These are phyloP conservation scores for Poecilia latipinna DNA, from an alignment of 2,113 vertebrate species.

Conservation along the genomic window DNA sequence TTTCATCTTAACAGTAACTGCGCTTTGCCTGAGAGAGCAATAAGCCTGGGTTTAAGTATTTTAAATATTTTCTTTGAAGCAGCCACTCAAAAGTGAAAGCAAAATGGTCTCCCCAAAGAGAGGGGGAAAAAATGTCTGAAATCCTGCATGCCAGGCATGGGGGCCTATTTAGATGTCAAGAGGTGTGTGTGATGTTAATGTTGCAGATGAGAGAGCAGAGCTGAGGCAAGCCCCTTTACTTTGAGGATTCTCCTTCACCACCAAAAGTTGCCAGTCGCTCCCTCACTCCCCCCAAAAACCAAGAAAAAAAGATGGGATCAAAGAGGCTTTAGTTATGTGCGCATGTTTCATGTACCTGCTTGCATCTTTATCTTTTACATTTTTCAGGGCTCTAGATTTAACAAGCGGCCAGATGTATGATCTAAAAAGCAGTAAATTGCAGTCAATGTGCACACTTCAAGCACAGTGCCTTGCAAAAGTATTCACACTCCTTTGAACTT, in stretches of 20 bases:
- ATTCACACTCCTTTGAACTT: background rate
- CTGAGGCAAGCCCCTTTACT: slow-evolving; percentile 61
- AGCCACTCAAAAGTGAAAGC: slow-evolving; percentile 56
- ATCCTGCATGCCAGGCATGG: slow-evolving; percentile 53
- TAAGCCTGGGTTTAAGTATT: background rate
- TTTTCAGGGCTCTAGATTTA: slow-evolving; percentile 5
- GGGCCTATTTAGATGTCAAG: slow-evolving; percentile 75
- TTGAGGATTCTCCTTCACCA: slow-evolving; percentile 64
- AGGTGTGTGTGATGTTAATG: slow-evolving; percentile 75
- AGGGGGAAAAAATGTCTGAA: slow-evolving; percentile 3
- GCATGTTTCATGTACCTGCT: slow-evolving; percentile 35
- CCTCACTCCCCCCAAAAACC: slow-evolving; percentile 23
- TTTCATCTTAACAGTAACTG: slow-evolving; percentile 19
- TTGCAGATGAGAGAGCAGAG: slow-evolving; percentile 73
- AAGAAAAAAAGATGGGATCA: slow-evolving; percentile 48
- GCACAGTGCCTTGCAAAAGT: background rate
- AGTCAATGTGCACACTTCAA: background rate
- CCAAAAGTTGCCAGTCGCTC: slow-evolving; percentile 43
- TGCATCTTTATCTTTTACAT: slow-evolving; percentile 11
- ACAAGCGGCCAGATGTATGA: background rate
- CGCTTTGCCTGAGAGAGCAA: slow-evolving; percentile 17
- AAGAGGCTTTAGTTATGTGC: slow-evolving; percentile 37
- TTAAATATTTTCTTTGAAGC: slow-evolving; percentile 25
- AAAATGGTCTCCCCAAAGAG: slow-evolving; percentile 1
- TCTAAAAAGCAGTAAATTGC: background rate